These are phyloP conservation scores for Takifugu rubripes DNA, from an alignment of 2,797 vertebrate genomes.

Conservation along the genomic window DNA sequence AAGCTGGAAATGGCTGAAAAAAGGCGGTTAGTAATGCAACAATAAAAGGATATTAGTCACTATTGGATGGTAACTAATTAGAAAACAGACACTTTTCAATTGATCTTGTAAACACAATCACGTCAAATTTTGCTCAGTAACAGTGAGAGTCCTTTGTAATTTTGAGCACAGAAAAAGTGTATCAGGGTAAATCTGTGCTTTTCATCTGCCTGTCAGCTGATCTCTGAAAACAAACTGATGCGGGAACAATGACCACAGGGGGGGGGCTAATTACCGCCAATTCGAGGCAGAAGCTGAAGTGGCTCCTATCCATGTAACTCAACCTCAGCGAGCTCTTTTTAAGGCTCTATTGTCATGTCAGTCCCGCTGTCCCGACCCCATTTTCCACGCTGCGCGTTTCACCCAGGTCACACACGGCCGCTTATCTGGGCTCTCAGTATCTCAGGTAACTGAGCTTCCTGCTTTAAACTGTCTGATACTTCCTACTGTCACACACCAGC, in stretches of 20 bases:
- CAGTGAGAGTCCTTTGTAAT: no score
- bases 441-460: not conserved
- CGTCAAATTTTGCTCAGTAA: no score
- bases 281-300: slow-evolving; percentile 65
- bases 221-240: slow-evolving; percentile 63
- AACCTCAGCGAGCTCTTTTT: slow-evolving; percentile 26
- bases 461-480: not conserved
- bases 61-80: no score
- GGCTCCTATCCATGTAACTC: slow-evolving; percentile 55
- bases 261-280: slow-evolving; percentile 69
- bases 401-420: not conserved
- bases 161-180: no score
- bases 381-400: slow-evolving; percentile 3
- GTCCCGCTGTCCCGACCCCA: slow-evolving; percentile 8
- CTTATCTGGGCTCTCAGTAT: not conserved
- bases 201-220: slow-evolving; percentile 52
- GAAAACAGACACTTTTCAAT: no score
- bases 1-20: no score
- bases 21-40: no score
- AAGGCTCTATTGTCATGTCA: slow-evolving; percentile 26
- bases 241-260: slow-evolving; percentile 65
- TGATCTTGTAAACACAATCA: no score
- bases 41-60: no score
- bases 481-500: not conserved
- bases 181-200: slow-evolving; percentile 51